Conservation (phyloP, 35 echinoderm and acorn worm species). For the Ptychodera flava region DNA sequence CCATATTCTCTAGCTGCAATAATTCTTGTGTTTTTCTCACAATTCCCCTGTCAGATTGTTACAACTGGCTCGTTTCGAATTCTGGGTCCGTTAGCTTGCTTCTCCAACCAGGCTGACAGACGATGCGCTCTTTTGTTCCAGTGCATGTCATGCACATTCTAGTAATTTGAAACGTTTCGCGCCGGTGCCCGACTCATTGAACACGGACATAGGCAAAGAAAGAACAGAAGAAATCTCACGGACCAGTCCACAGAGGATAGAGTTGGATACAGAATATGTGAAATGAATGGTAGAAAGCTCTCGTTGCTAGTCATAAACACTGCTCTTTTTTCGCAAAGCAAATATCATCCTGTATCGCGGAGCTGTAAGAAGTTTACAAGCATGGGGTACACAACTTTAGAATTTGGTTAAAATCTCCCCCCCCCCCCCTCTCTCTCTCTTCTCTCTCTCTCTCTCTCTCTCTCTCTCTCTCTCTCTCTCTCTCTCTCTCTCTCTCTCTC, state of each 20-base stretch:
- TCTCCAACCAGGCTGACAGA: neutral
- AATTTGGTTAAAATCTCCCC: too few species aligned
- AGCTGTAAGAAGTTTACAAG: too few species aligned
- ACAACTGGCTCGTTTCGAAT: neutral
- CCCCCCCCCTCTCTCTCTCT: too few species aligned
- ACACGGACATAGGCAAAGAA: neutral
- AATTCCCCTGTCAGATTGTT: neutral
- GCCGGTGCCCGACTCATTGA: neutral
- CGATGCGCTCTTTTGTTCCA: neutral
- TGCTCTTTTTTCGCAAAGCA: too few species aligned
- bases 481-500: too few species aligned
- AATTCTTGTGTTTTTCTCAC: constrained; percentile 1
- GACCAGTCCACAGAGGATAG: neutral
- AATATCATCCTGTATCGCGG: too few species aligned
- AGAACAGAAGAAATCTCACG: neutral
- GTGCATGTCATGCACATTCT: neutral
- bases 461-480: too few species aligned
- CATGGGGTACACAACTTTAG: too few species aligned
- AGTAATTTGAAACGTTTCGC: neutral
- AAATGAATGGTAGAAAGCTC: too few species aligned
- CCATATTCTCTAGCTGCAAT: neutral
- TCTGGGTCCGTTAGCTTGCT: neutral
- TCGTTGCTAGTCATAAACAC: too few species aligned
- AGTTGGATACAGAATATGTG: too few species aligned
- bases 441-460: too few species aligned